Evolutionary conservation across 2,888 invertebrate species (phyloP), one percentile per base, ranked within the genome.

Genomic region (Phlogophora meticulosa): DNA sequence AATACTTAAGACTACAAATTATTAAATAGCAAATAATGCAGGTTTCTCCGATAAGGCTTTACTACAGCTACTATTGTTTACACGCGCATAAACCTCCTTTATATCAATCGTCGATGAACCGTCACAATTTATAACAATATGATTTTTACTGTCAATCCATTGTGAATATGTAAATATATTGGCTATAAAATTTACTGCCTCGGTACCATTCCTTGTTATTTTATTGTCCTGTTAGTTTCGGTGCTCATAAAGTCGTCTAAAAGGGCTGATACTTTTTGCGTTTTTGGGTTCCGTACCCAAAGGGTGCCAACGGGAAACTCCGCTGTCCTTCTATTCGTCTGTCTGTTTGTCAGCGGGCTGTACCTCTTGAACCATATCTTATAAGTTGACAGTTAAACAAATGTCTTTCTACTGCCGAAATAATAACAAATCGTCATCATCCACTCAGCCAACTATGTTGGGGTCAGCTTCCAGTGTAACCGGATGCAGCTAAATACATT

Each of bases 61-160:
- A 61, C 22, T 17, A 34, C 4, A 38, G 20, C 34, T 38, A 22
- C 36, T 28, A 38, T 43, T 59, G 28, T 52, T 52, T 51, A 76
- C 36, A 48, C 7, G 59, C n/a, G 45, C 46, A 56, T 76, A 76
- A 64, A 76, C 62, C 13, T 45, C 46, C 56, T 72, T 66, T 72
- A 63, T 70, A 74, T 78, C 65, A 66, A 73, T 64, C 55, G 68
- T 24, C 46, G 42, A 52, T 56, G 69, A 38, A 68, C 45, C 43
- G 36, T 57, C 43, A 56, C 58, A 77, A 63, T 66, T 72, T 72
- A 78, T 62, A 74, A 66, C 65, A 70, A 74, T 74, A 68, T 77
- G 64, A 77, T 74, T 42, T 68, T 78, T 74, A 78, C 34, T 60
- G 69, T 24, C 56, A 57, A 59, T 60, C 65, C 51, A 63, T 64